Evolutionary conservation across 1,140 invertebrate species (phyloP), one percentile per base, ranked within the genome.

Genomic region (Wiebesia pumilae): DNA sequence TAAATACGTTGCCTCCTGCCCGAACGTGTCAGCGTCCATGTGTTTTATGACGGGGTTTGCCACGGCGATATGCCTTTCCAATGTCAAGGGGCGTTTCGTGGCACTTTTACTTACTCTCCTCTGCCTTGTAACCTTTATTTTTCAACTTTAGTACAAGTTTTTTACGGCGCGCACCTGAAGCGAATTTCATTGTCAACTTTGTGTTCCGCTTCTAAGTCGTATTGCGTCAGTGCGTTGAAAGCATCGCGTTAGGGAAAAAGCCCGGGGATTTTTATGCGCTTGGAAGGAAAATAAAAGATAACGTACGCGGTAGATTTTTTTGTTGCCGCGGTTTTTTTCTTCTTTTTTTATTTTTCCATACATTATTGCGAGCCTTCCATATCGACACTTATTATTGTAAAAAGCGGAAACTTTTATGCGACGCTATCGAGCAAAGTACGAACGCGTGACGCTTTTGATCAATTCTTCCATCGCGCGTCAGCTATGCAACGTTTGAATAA

Each of bases 31-130:
- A 33, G 67, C 40, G 24, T 38, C 67, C 67, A 27, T 16, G 54
- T 77, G 54, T 43, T 84, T 84, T 84, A 84, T 47, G 51, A 73
- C 65, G 71, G 35, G 82, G 71, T 77, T 84, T 30, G 62, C 38
- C 21, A 24, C 14, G 73, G 16, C 40, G 40, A 47, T 54, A 16
- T 54, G 16, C 51, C 3, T 75, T 84, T n/a, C 65, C 84, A 85
- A 81, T 75, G 84, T 65, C 79, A 75, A 81, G 78, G 54, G 38
- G 84, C 78, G 47, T 81, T 81, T 47, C 38, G 33, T 35, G n/a
- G 30, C 33, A 73, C 69, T 73, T 33, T 82, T 54, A 24, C 6
- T 43, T 19, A 38, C 79, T 27, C 69, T 33, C 33, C 1, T 79
- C 2, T 51, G 9, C 62, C 33, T 78, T 10, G 69, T 43, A 35